Conservation (phyloP, 2,797 vertebrate genomes). For the Epinephelus awoara region DNA sequence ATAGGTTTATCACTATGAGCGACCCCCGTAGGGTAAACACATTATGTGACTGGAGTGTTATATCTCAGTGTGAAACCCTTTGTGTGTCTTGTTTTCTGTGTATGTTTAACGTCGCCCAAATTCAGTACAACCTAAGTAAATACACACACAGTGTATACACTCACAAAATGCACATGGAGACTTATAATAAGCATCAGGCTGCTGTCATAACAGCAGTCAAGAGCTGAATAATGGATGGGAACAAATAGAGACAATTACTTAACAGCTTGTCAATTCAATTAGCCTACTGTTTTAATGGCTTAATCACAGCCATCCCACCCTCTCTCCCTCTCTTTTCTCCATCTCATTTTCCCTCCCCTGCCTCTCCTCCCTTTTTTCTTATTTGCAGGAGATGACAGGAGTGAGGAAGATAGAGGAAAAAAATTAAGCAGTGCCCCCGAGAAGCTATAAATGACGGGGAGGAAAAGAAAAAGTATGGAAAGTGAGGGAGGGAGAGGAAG, state of each 20-base stretch:
- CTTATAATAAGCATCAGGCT: constrained; percentile 31
- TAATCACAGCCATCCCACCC: constrained; percentile 50
- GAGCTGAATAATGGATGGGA: constrained; percentile 63
- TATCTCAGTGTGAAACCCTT: neutral
- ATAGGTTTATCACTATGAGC: neutral
- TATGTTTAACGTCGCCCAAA: neutral
- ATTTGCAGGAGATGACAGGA: constrained; percentile 43
- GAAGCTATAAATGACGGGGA: constrained; percentile 19
- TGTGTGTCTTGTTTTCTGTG: neutral
- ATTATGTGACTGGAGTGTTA: neutral
- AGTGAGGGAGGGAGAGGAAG: neutral
- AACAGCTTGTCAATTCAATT: constrained; percentile 71
- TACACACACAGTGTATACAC: neutral
- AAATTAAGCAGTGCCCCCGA: neutral
- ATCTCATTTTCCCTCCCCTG: constrained; percentile 7
- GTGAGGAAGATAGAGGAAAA: constrained; percentile 7
- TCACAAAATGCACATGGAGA: constrained; percentile 18
- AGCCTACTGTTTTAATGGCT: constrained; percentile 61
- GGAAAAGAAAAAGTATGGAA: neutral
- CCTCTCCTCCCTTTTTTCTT: constrained; percentile 11
- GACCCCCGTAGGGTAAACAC: neutral
- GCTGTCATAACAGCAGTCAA: constrained; percentile 61
- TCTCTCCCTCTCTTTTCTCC: neutral
- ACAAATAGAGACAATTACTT: constrained; percentile 66
- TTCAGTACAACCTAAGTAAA: neutral